Evolutionary conservation across 2,888 invertebrate species (phyloP).

Genomic region (Coleophora deauratella): DNA sequence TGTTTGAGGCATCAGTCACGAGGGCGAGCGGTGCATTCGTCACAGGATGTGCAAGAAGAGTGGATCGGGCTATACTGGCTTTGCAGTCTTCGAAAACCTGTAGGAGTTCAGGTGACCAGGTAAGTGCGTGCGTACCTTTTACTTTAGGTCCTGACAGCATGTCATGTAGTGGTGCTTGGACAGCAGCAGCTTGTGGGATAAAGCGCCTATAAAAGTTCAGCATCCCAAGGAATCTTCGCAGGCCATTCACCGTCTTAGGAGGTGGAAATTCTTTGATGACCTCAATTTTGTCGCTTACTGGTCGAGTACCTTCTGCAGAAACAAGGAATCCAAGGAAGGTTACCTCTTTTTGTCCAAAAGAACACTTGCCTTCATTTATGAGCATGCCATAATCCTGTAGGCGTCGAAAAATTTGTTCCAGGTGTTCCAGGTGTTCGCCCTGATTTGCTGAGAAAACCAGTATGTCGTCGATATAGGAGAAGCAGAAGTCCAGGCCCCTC

Average conservation of each 20-base stretch:
- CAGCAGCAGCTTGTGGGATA: conserved; percentile 26
- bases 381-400: too few relatives aligned
- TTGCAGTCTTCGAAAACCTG: too few relatives aligned
- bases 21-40: conserved; percentile 21
- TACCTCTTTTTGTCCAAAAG: conserved; percentile 15
- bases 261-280: conserved; percentile 13
- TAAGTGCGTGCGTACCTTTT: too few relatives aligned
- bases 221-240: conserved; percentile 17
- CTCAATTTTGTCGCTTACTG: conserved; percentile 24
- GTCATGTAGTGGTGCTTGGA: conserved; percentile 29
- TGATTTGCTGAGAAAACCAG: conserved; percentile 19
- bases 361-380: too few relatives aligned
- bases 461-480: too few relatives aligned
- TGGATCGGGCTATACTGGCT: too few relatives aligned
- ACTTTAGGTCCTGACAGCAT: too few relatives aligned
- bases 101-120: too few relatives aligned
- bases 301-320: conserved; percentile 22
- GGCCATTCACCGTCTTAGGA: conserved; percentile 11
- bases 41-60: conserved; percentile 29
- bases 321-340: conserved; percentile 17
- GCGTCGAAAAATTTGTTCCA: too few relatives aligned
- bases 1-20: too few relatives aligned
- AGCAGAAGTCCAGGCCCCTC: too few relatives aligned
- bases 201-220: conserved; percentile 22
- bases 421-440: conserved; percentile 6